Conservation (phyloP, 2,113 vertebrate species). For the Mobula birostris region DNA sequence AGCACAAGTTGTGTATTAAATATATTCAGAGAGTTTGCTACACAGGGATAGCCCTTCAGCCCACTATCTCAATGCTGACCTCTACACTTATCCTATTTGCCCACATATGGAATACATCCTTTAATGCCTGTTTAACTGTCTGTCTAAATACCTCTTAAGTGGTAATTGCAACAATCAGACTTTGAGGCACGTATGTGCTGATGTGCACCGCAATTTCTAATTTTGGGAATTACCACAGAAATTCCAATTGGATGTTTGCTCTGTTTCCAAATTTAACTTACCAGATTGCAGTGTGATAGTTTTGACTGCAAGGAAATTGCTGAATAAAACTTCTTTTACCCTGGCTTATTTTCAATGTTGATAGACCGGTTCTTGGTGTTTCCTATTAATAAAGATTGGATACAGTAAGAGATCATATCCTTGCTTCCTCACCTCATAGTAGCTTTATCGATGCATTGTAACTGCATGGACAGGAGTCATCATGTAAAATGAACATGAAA, state of each 20-base stretch:
- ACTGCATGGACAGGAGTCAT: neutral
- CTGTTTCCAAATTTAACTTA: neutral
- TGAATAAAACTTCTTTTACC: neutral
- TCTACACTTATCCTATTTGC: too few relatives aligned
- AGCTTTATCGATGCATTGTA: neutral
- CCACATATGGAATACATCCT: too few relatives aligned
- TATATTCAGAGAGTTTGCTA: too few relatives aligned
- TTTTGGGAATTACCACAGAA: neutral
- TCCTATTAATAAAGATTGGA: neutral
- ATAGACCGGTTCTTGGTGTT: neutral
- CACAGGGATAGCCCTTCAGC: too few relatives aligned
- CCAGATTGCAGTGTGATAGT: neutral
- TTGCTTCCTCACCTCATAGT: neutral
- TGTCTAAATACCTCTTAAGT: too few relatives aligned
- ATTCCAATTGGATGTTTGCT: neutral
- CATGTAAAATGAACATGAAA: neutral
- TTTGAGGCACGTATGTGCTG: too few relatives aligned
- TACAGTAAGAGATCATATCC: neutral
- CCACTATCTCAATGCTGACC: too few relatives aligned
- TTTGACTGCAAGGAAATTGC: neutral
- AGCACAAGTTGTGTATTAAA: neutral
- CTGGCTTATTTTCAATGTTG: neutral
- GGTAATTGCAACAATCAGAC: too few relatives aligned
- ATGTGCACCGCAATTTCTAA: too few relatives aligned
- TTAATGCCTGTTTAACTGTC: too few relatives aligned